Base-by-base conservation (phyloP, 2,797 vertebrate genomes). In the Erpetoichthys calabaricus region DNA sequence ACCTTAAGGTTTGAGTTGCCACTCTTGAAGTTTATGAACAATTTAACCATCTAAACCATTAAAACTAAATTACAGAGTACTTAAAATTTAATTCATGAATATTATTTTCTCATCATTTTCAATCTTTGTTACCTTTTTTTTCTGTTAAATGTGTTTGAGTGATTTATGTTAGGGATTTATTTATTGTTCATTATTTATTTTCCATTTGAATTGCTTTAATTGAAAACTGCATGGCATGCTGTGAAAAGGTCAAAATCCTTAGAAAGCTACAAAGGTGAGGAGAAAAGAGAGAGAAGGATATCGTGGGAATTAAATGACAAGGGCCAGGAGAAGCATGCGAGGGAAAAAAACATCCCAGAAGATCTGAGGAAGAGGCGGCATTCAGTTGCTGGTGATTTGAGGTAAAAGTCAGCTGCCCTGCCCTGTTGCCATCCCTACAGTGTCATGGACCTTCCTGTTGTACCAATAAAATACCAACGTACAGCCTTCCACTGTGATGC, bases 241-340 rank as follows among this genome's bases (percentile, higher is more conserved):
- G 58, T 45, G 57, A 63, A 72, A 70, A 74, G 78, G 59, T 83
- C 79, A 69, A 86, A 82, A 67, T 86, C 85, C 0, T 75, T 86
- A 78, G 84, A 87, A 57, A 69, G 53, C 61, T 68, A 66, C 62
- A 65, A 69, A 51, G 67, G 70, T 64, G 81, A 85, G 59, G 79
- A 83, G 61, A 86, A 80, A 73, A 83, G 78, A 61, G 80, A 85
- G 46, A 80, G 76, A 64, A 72, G 80, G 69, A 84, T 84, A 68
- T 82, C 75, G 1, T 80, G 72, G 74, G 81, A 80, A 68, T 72
- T 80, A 69, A 64, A 70, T 57, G 70, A 62, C 53, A 55, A 74
- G 77, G 69, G 74, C 80, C 65, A 79, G 73, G 57, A 77, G 73
- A 65, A 80, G 65, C 67, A 58, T 58, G 47, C 63, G 59, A 55